These are phyloP conservation scores for Mnemiopsis leidyi DNA, from an alignment of 37 sponge, comb jelly and placozoan genomes.

Conservation along the genomic window DNA sequence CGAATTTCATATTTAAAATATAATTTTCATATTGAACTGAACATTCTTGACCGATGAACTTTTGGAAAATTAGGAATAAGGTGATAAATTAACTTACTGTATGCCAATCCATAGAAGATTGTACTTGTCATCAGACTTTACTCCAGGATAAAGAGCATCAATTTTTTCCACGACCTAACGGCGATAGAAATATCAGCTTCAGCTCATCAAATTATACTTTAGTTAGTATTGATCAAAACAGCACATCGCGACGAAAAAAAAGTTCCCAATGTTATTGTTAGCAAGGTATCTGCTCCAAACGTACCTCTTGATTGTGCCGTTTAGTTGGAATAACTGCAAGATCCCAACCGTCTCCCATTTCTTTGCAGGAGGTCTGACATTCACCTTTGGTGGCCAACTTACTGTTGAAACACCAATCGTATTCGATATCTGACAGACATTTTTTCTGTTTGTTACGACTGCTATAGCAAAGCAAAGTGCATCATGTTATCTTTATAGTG, in stretches of 20 bases:
- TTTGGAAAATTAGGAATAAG: background rate
- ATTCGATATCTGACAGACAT: constrained; percentile 39
- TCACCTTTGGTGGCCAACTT: background rate
- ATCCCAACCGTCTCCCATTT: constrained; percentile 1
- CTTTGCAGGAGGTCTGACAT: background rate
- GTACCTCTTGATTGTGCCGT: background rate
- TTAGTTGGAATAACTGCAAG: constrained; percentile 40
- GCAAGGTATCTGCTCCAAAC: background rate
- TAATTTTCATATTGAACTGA: too few species aligned
- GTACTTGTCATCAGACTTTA: constrained; percentile 51
- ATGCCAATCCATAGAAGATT: constrained; percentile 44
- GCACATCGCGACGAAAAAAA: too few species aligned
- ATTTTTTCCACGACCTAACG: background rate
- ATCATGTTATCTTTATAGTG: too few species aligned
- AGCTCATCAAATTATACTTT: background rate
- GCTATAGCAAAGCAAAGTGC: too few species aligned
- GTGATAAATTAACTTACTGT: background rate
- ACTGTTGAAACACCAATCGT: background rate
- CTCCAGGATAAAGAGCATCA: background rate
- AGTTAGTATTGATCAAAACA: too few species aligned
- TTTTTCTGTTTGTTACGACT: too few species aligned
- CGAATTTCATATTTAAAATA: background rate
- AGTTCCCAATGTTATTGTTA: too few species aligned
- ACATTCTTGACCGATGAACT: too few species aligned
- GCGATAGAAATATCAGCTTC: background rate